Base-by-base conservation (phyloP, 2,113 vertebrate species). In the Syngnathus scovelli region DNA sequence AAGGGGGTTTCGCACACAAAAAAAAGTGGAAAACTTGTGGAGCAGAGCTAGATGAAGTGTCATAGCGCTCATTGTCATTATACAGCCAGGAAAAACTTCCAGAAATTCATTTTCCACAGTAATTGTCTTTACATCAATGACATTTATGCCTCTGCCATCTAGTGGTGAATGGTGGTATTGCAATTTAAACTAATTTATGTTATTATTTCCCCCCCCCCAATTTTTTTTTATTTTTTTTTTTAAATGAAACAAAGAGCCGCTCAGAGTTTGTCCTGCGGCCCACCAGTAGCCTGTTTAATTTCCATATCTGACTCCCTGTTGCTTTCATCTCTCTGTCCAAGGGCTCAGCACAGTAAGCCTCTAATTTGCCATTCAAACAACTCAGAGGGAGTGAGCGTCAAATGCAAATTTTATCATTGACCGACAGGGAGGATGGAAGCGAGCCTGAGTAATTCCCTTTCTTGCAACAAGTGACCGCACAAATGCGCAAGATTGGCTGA, bases 1-100 rank as follows among this genome's bases (percentile, higher is more conserved):
- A 41, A 41, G 37, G 68, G 64, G 68, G 62, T 77, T 69, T 73
- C 10, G 1, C 49, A 62, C 69, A 49, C n/a, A 44, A 7, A n/a
- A 19, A 51, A 2, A 48, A 13, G 2, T 19, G 6, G 48, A 19
- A 49, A 51, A 51, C 49, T n/a, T 51, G 48, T n/a, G 48, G 18
- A 7, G 19, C 48, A 16, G 15, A 48, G 46, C 16, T 33, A 3
- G 2, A 33, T 33, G 2, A 33, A 33, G 27, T 2, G 11, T 12
- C 11, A 46, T 16, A 12, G 12, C 44, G 44, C 39, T 41, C 9
- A 41, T 41, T 51, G 48, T 51, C 7, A 51, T n/a, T 8, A n/a
- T 8, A 19, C 19, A 51, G 49, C 49, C 49, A n/a, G 1, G 19
- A 51, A 51, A 51, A 51, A n/a, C 19, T 8, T 51, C 19, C 18